A percentile compares a stretch with the other conserved stretches of the same genome.
Conservation (phyloP, 2,113 vertebrate genomes). For the Euleptes europaea region DNA sequence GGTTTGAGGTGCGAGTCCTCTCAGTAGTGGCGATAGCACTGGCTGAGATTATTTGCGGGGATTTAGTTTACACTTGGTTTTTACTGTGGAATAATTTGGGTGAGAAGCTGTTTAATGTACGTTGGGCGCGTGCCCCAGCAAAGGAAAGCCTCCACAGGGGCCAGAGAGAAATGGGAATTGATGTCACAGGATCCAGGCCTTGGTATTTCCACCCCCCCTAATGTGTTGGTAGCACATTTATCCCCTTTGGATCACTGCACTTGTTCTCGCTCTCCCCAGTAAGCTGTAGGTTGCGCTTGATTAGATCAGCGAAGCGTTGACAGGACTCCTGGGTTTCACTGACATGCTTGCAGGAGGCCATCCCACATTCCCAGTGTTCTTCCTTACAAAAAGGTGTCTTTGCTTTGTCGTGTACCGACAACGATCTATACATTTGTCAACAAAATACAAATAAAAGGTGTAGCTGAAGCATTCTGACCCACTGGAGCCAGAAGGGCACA, state of each 20-base stretch:
- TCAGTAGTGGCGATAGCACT: neutral
- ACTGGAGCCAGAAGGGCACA: neutral
- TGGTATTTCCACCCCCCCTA: neutral
- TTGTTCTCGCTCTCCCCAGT: neutral
- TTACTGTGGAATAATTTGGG: constrained; percentile 44
- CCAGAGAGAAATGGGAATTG: too few species aligned
- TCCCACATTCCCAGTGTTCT: neutral
- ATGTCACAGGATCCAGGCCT: too few species aligned
- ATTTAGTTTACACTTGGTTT: constrained; percentile 8
- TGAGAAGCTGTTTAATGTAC: constrained; percentile 33
- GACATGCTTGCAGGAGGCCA: neutral
- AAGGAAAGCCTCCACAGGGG: too few species aligned
- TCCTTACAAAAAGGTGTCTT: neutral
- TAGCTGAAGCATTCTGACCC: neutral
- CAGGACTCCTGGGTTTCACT: neutral
- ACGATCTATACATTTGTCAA: neutral
- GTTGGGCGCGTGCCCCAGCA: too few species aligned
- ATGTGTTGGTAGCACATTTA: neutral
- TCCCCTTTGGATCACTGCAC: neutral
- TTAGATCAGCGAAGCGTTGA: neutral
- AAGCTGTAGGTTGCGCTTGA: neutral
- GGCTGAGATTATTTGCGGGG: constrained; percentile 19
- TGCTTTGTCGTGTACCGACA: neutral
- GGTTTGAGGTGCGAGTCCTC: neutral
- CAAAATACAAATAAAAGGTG: neutral